Conservation (phyloP, 2,888 invertebrate species). For the Aelia acuminata region DNA sequence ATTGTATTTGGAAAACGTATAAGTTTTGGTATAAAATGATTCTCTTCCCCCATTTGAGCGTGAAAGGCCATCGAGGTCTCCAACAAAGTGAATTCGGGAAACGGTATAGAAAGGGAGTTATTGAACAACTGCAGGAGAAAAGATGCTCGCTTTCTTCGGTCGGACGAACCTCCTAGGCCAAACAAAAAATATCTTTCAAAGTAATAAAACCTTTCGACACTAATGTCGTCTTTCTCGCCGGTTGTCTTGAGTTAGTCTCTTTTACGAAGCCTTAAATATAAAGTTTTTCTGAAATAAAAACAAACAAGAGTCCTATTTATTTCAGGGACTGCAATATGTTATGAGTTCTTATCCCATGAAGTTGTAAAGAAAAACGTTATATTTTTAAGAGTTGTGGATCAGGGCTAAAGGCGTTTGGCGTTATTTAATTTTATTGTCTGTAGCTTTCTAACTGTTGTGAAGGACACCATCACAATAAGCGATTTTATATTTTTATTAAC, state of each 20-base stretch:
- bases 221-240: neutral
- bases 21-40: neutral
- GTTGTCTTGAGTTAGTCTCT: neutral
- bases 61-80: neutral
- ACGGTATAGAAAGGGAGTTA: neutral
- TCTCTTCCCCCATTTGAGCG: neutral
- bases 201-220: slow-evolving; percentile 45
- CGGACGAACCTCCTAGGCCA: neutral
- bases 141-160: neutral
- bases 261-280: neutral
- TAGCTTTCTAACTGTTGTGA: too few relatives aligned
- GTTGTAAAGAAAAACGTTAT: too few relatives aligned
- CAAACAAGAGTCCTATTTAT: too few relatives aligned
- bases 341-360: too few relatives aligned
- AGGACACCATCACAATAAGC: too few relatives aligned
- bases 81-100: neutral
- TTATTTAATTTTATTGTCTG: too few relatives aligned
- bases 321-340: too few relatives aligned
- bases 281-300: too few relatives aligned
- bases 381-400: too few relatives aligned
- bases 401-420: too few relatives aligned
- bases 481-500: too few relatives aligned
- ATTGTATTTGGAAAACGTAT: neutral
- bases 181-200: neutral
- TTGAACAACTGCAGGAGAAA: neutral